Conservation (phyloP, 1,140 invertebrate genomes). For the Coptotermes formosanus region DNA sequence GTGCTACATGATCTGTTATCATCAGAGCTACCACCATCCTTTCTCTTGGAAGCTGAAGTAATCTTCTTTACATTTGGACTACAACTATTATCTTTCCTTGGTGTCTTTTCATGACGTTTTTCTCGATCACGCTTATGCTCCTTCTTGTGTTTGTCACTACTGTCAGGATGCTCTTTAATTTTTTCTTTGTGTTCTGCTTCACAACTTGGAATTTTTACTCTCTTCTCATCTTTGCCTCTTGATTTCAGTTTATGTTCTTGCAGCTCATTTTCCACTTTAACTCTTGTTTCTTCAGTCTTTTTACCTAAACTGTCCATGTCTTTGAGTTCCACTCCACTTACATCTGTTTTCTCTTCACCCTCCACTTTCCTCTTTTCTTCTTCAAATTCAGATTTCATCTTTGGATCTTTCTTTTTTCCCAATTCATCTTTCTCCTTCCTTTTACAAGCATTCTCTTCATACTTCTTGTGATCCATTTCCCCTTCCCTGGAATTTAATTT, state of each 20-base stretch:
- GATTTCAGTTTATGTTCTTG: constrained; percentile 29
- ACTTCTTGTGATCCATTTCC: not conserved
- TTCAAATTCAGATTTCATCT: constrained; percentile 1
- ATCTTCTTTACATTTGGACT: not conserved
- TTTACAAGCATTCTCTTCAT: constrained; percentile 25
- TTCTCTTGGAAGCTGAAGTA: constrained; percentile 2
- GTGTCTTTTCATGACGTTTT: constrained; percentile 26
- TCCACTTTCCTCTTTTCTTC: constrained; percentile 22
- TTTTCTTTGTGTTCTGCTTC: constrained; percentile 25
- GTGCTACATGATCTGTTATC: constrained; percentile 12
- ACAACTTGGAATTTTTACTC: constrained; percentile 1
- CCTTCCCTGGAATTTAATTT: not conserved
- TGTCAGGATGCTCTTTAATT: not conserved
- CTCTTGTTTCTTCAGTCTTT: constrained; percentile 7
- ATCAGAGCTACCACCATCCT: constrained; percentile 7
- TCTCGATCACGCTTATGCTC: constrained; percentile 29
- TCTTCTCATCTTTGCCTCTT: constrained; percentile 31
- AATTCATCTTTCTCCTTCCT: not conserved
- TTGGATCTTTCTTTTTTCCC: not conserved
- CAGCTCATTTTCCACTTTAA: constrained; percentile 1
- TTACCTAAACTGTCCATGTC: not conserved
- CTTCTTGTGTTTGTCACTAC: constrained; percentile 20
- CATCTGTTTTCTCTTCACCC: constrained; percentile 29
- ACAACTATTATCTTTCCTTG: constrained; percentile 24
- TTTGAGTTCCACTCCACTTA: not conserved